Evolutionary conservation across 1,140 invertebrate genomes (phyloP).

Genomic region (Papilio polyxenes): DNA sequence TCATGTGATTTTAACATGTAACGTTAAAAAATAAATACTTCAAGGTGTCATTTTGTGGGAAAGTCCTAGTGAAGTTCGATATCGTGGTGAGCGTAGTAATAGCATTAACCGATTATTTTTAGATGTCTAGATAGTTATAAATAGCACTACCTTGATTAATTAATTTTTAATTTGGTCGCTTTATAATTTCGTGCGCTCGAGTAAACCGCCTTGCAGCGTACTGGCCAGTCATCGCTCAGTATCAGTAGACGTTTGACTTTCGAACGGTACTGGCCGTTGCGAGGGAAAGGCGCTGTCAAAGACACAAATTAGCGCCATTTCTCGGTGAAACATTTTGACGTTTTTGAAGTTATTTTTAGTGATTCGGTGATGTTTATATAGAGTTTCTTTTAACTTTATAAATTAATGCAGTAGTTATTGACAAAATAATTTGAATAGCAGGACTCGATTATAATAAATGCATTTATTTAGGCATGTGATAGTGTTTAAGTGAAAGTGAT

Average conservation of each 20-base stretch:
- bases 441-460: constrained; percentile 36
- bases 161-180: constrained; percentile 57
- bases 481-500: constrained; percentile 71
- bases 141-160: constrained; percentile 47
- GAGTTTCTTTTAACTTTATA: background rate
- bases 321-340: constrained; percentile 43
- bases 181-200: constrained; percentile 56
- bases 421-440: background rate
- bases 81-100: background rate
- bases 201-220: constrained; percentile 39
- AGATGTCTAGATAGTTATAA: constrained; percentile 19
- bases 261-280: constrained; percentile 58
- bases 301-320: constrained; percentile 42
- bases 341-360: constrained; percentile 42
- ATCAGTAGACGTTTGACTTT: constrained; percentile 75
- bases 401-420: background rate
- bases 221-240: constrained; percentile 60
- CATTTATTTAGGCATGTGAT: constrained; percentile 47
- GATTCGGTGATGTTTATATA: constrained; percentile 29
- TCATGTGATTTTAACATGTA: no score
- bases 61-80: background rate
- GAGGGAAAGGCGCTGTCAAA: constrained; percentile 56
- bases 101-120: constrained; percentile 23
- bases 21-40: no score
- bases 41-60: background rate